These are phyloP conservation scores for Okapia johnstoni DNA, from an alignment of 2,113 vertebrate genomes.

Conservation along the genomic window DNA sequence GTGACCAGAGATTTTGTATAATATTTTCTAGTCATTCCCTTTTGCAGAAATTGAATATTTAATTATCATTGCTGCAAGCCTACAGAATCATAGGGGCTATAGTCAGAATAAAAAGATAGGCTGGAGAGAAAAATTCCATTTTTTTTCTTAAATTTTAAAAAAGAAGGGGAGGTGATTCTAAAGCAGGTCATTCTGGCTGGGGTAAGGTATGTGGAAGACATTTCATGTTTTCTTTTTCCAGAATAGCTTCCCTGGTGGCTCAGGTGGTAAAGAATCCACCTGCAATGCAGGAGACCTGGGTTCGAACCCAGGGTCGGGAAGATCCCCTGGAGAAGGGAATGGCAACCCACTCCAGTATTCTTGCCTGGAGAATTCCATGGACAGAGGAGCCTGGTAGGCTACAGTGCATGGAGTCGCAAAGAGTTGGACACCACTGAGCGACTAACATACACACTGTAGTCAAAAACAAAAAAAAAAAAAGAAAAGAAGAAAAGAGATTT, in stretches of 20 bases:
- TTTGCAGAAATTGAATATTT: neutral
- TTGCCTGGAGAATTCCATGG: neutral
- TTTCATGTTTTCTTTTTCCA: neutral
- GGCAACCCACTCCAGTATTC: neutral
- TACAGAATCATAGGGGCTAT: neutral
- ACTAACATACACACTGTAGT: neutral
- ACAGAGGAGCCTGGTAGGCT: neutral
- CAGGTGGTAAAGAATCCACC: neutral
- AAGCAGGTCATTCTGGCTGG: neutral
- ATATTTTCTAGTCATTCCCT: conserved; percentile 4
- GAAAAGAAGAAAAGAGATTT: neutral
- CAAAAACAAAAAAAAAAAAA: neutral
- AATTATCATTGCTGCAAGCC: neutral
- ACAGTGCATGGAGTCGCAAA: neutral
- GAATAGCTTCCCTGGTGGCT: neutral
- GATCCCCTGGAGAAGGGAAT: neutral
- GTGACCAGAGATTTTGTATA: conserved; percentile 7
- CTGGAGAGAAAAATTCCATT: neutral
- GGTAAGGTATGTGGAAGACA: neutral
- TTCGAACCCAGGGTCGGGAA: neutral
- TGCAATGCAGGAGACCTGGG: neutral
- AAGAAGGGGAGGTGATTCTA: neutral
- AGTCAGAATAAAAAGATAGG: neutral
- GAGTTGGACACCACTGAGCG: neutral
- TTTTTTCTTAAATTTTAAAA: neutral